Percentiles rank a stretch among this genome's conserved stretches.
phyloP scores from a whole-genome alignment of 1,140 invertebrate species.

The Lepidostoma basale region DNA sequence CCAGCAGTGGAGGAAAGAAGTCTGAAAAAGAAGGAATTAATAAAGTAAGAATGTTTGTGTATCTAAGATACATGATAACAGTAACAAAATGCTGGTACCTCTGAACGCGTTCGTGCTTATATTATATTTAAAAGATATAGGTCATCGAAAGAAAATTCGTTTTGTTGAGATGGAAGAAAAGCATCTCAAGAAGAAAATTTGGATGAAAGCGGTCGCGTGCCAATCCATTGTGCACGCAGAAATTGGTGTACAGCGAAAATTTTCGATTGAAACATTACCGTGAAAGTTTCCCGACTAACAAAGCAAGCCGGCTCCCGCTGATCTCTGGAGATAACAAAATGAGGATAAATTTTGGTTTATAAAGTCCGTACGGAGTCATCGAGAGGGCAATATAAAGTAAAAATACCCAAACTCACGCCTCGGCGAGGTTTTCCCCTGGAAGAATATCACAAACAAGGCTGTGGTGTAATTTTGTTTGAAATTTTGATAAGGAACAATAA shows the following conservation, averaged over 20 bases:
- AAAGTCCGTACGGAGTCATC: neutral
- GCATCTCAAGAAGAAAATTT: too few species aligned
- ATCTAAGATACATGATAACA: too few species aligned
- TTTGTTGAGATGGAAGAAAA: too few species aligned
- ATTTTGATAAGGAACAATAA: conserved; percentile 18
- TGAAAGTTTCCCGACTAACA: conserved; percentile 10
- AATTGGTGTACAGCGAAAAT: neutral
- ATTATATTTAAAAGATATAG: too few species aligned
- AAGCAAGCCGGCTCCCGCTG: neutral
- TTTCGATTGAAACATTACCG: conserved; percentile 18
- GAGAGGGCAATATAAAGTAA: conserved; percentile 2
- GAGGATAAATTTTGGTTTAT: conserved; percentile 21
- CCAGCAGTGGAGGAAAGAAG: too few species aligned
- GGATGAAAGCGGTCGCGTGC: neutral
- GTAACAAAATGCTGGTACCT: too few species aligned
- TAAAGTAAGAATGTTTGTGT: too few species aligned
- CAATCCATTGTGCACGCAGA: conserved; percentile 2
- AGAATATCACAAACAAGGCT: conserved; percentile 17
- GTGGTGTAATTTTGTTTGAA: conserved; percentile 4
- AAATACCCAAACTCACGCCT: conserved; percentile 13
- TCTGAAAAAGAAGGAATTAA: too few species aligned
- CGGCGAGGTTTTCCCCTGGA: neutral
- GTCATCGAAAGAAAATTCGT: too few species aligned
- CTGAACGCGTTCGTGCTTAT: too few species aligned
- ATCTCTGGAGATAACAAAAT: conserved; percentile 21